A percentile compares a stretch with the other conserved stretches of the same genome.
phyloP scores from a whole-genome alignment of 2,888 invertebrate genomes.

The Brenthis ino region DNA sequence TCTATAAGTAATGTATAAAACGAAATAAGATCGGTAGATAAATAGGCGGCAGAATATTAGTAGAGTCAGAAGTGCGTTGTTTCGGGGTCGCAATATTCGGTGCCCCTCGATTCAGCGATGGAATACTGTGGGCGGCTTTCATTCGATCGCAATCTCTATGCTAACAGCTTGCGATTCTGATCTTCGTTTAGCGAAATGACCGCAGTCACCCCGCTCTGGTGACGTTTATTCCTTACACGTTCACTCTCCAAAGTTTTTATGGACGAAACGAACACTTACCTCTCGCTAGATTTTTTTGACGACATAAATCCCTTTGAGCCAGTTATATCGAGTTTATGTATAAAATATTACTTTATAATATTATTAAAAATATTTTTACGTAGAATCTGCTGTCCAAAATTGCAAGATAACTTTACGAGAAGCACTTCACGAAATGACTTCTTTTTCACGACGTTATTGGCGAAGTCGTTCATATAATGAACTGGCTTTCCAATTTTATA shows the following conservation, averaged over 20 bases:
- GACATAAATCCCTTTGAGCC: conserved; percentile 50
- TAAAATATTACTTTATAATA: conserved; percentile 30
- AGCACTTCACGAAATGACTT: conserved; percentile 21
- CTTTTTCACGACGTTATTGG: conserved; percentile 11
- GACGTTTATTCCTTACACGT: conserved; percentile 81
- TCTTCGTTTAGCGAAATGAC: conserved; percentile 83
- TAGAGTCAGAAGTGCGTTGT: conserved; percentile 70
- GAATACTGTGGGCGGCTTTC: conserved; percentile 77
- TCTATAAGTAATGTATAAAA: conserved; percentile 45
- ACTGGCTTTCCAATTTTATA: conserved; percentile 10
- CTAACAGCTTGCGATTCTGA: conserved; percentile 82
- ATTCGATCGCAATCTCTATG: conserved; percentile 82
- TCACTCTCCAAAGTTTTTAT: conserved; percentile 78
- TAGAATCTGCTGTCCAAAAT: conserved; percentile 22
- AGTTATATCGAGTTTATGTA: conserved; percentile 30
- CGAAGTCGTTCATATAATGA: conserved; percentile 1
- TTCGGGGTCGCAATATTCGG: conserved; percentile 75
- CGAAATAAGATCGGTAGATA: conserved; percentile 67
- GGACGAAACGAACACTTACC: conserved; percentile 66
- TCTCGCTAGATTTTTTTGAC: conserved; percentile 64
- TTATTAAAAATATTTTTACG: conserved; percentile 1
- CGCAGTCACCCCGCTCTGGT: conserved; percentile 77
- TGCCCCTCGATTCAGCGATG: conserved; percentile 76
- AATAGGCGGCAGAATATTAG: conserved; percentile 68
- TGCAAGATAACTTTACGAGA: conserved; percentile 24